Evolutionary conservation across 1,140 invertebrate genomes (phyloP).

Genomic region (Saccostrea echinata): DNA sequence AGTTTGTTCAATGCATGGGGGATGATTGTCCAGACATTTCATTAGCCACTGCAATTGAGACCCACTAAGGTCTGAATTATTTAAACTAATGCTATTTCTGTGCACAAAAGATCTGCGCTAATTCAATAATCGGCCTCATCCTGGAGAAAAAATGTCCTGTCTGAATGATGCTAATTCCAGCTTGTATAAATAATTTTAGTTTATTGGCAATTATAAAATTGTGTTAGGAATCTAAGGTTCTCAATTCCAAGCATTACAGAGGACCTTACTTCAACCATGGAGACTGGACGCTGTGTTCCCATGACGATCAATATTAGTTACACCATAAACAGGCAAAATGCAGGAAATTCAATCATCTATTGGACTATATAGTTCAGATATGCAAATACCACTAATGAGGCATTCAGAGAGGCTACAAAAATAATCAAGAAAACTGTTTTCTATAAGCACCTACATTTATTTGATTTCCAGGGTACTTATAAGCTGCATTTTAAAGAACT

Average conservation of each 20-base stretch:
- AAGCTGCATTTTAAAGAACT: not conserved
- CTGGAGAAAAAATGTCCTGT: not conserved
- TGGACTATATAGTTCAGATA: constrained; percentile 24
- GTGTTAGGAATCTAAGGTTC: not conserved
- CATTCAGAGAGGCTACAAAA: constrained; percentile 5
- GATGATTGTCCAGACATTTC: constrained; percentile 13
- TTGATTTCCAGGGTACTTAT: not conserved
- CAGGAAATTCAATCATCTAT: constrained; percentile 24
- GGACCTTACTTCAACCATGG: not conserved
- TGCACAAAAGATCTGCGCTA: constrained; percentile 25
- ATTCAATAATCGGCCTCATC: constrained; percentile 26
- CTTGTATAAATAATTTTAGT: constrained; percentile 30
- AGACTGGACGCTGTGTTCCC: constrained; percentile 17
- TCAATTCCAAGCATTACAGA: not conserved
- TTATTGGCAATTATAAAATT: constrained; percentile 28
- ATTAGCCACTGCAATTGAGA: constrained; percentile 18
- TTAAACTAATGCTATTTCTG: constrained; percentile 35
- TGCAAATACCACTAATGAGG: constrained; percentile 19
- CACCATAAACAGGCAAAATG: constrained; percentile 24
- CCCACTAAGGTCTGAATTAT: constrained; percentile 21
- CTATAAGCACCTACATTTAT: constrained; percentile 26
- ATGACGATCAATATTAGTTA: constrained; percentile 31
- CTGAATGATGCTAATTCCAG: not conserved
- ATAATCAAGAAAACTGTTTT: constrained; percentile 27
- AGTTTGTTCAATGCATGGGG: not conserved